Conservation (phyloP, 2,888 invertebrate species). For the Eristalinus sepulchralis region DNA sequence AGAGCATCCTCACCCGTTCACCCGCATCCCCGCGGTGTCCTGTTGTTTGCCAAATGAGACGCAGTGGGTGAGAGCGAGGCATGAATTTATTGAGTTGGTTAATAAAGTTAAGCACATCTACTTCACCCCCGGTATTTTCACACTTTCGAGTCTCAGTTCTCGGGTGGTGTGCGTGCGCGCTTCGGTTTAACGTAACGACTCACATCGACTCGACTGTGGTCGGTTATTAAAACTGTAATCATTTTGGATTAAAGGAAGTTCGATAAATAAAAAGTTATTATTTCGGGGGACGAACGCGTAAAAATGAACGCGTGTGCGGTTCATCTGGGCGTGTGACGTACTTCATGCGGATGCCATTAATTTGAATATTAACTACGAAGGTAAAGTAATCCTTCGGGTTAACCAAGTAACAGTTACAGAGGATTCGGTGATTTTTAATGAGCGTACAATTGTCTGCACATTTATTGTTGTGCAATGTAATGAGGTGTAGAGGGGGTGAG, state of each 20-base stretch:
- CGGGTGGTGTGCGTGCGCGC: not conserved
- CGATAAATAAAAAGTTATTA: conserved; percentile 72
- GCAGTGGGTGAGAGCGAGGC: not conserved
- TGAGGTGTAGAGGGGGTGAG: not conserved
- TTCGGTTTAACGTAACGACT: conserved; percentile 63
- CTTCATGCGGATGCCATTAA: conserved; percentile 62
- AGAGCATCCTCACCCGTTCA: not conserved
- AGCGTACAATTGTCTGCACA: not conserved
- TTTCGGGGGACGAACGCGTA: conserved; percentile 23
- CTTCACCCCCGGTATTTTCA: conserved; percentile 9
- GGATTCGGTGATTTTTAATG: conserved; percentile 6
- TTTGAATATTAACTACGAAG: conserved; percentile 62
- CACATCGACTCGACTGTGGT: conserved; percentile 55
- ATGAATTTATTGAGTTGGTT: conserved; percentile 58
- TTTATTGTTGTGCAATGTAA: not conserved
- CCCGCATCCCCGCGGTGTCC: not conserved
- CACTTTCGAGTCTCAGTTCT: too few species aligned
- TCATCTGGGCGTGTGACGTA: conserved; percentile 39
- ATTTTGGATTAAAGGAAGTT: conserved; percentile 71
- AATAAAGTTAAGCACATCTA: conserved; percentile 66
- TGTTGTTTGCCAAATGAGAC: not conserved
- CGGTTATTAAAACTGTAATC: conserved; percentile 69
- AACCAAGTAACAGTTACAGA: conserved; percentile 4
- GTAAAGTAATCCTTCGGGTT: conserved; percentile 48
- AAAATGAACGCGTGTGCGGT: not conserved